Evolutionary conservation across 2,113 vertebrate species (phyloP), one percentile per base, ranked within the genome.

Genomic region (Puntigrus tetrazona): DNA sequence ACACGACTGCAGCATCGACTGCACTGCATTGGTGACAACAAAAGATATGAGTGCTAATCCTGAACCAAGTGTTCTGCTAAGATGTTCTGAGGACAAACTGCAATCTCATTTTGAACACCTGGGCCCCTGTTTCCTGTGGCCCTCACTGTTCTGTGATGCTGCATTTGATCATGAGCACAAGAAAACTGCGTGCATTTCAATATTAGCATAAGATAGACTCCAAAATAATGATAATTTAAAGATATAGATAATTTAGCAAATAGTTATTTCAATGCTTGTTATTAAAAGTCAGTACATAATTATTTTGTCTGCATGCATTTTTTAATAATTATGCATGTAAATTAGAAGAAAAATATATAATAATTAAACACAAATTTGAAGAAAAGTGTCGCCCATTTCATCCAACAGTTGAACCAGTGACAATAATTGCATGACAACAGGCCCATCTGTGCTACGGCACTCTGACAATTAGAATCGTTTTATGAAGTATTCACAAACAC

Each of bases 401-500:
- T 69, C 29, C 31, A 67, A 20, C 38, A 67, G 22, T 61, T 16
- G 36, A 82, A 55, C 79, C 45, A 38, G 79, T 29, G 14, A 8
- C 5, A 7, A 69, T 69, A 22, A 69, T 52, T 69, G 22, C 2
- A 2, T 0, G 22, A 82, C 29, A 82, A 70, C 63, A 82, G 47
- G 29, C 65, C 43, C 61, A 70, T 80, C 59, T 80, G 78, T 65
- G 41, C 38, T 43, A 47, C 20, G 5, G 29, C 29, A 36, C 18
- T 47, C 29, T 70, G 79, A 70, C 29, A 81, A 34, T 81, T 31
- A 50, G 27, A 81, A 29, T 70, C 29, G 18, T 70, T 63, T 82
- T 82, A 36, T 69, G 63, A 82, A 70, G 45, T 13, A 25, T 81
- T 81, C 79, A 52, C 78, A 80, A 80, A 75, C 27, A 47, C 43